Conservation (phyloP, 2,113 vertebrate genomes). For the Passerina amoena region DNA sequence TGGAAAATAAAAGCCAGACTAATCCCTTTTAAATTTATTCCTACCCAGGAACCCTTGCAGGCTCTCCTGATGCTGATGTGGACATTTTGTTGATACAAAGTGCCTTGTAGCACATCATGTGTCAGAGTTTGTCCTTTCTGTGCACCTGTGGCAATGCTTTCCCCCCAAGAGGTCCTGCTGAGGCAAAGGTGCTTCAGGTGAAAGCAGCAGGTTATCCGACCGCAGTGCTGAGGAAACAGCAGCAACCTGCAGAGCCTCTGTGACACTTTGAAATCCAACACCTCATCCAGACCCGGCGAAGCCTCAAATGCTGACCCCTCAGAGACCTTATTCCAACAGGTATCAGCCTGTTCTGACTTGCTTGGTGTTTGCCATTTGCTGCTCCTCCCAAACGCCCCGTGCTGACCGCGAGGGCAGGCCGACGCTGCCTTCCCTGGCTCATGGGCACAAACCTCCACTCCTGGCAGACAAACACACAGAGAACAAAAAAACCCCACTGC, state of each 20-base stretch:
- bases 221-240: rapidly evolving
- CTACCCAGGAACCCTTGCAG: background rate
- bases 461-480: background rate
- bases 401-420: rapidly evolving
- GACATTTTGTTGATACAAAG: background rate
- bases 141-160: background rate
- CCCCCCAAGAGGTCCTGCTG: background rate
- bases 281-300: rapidly evolving
- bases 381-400: rapidly evolving
- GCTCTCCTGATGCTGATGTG: rapidly evolving
- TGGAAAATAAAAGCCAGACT: background rate
- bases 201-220: rapidly evolving
- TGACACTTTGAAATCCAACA: background rate
- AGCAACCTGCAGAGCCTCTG: rapidly evolving
- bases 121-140: background rate
- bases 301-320: background rate
- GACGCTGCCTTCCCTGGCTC: background rate
- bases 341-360: background rate
- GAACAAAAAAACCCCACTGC: background rate
- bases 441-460: rapidly evolving
- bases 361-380: background rate
- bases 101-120: rapidly evolving
- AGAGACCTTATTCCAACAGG: background rate
- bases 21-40: background rate
- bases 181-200: background rate